phyloP scores from a whole-genome alignment of 2,888 invertebrate genomes.

The Chalcis sispes region DNA sequence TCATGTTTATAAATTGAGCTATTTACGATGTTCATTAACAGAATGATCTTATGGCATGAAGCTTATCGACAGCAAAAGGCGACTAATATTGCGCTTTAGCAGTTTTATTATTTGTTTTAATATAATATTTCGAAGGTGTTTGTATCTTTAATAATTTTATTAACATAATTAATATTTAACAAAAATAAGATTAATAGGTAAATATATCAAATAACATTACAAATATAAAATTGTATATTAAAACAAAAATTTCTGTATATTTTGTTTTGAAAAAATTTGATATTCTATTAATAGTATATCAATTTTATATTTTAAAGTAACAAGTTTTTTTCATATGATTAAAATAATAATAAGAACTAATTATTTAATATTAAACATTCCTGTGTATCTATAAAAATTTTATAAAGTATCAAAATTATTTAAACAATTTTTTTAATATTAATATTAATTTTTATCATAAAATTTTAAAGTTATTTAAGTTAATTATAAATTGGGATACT shows the following conservation, averaged over 20 bases:
- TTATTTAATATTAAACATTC: no score
- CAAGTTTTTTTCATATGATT: no score
- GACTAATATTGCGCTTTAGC: conserved; percentile 16
- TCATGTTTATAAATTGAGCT: conserved; percentile 5
- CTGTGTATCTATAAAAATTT: not conserved
- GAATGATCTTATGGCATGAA: conserved; percentile 7
- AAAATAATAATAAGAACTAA: no score
- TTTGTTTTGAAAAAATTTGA: no score
- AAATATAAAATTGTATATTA: not conserved
- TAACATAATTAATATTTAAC: not conserved
- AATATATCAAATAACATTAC: not conserved
- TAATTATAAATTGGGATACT: not conserved
- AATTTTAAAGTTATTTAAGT: not conserved
- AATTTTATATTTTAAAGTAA: not conserved
- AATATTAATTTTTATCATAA: not conserved
- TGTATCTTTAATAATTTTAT: not conserved
- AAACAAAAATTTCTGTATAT: no score
- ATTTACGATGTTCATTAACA: conserved; percentile 21
- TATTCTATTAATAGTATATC: no score
- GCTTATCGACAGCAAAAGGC: not conserved
- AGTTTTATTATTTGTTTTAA: not conserved
- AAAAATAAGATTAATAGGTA: not conserved
- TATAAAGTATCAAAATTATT: no score
- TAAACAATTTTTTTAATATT: not conserved
- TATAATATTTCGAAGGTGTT: not conserved